Evolutionary conservation across 2,797 vertebrate genomes (phyloP).

Genomic region (Alfaro cultratus): DNA sequence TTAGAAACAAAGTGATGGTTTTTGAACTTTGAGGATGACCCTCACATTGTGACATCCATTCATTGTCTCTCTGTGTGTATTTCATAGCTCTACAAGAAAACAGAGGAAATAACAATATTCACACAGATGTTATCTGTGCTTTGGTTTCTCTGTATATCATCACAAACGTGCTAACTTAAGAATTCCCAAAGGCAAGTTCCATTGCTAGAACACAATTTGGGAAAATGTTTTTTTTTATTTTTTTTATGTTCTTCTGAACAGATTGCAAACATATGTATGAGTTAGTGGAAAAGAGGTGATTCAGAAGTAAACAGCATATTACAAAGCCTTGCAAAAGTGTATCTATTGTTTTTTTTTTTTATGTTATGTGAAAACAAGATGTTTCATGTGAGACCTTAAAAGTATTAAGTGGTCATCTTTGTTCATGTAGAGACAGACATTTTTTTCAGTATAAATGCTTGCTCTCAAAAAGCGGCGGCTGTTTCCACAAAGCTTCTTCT

Average conservation of each 20-base stretch:
- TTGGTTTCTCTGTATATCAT: background rate
- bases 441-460: background rate
- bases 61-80: slow-evolving; percentile 9
- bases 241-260: background rate
- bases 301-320: background rate
- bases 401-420: background rate
- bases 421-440: background rate
- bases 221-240: background rate
- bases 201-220: background rate
- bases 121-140: background rate
- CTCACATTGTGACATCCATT: slow-evolving; percentile 57
- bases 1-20: slow-evolving; percentile 72
- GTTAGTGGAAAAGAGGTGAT: background rate
- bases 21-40: slow-evolving; percentile 68
- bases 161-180: background rate
- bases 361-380: background rate
- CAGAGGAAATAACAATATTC: background rate
- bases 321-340: background rate
- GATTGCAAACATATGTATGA: slow-evolving; percentile 1
- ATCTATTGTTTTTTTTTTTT: background rate
- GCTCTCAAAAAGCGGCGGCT: no score
- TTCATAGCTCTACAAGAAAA: background rate
- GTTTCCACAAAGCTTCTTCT: no score
- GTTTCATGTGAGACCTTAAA: background rate
- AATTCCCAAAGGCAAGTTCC: background rate